Evolutionary conservation across 1,140 invertebrate genomes (phyloP).

Genomic region (Gryllus bimaculatus): DNA sequence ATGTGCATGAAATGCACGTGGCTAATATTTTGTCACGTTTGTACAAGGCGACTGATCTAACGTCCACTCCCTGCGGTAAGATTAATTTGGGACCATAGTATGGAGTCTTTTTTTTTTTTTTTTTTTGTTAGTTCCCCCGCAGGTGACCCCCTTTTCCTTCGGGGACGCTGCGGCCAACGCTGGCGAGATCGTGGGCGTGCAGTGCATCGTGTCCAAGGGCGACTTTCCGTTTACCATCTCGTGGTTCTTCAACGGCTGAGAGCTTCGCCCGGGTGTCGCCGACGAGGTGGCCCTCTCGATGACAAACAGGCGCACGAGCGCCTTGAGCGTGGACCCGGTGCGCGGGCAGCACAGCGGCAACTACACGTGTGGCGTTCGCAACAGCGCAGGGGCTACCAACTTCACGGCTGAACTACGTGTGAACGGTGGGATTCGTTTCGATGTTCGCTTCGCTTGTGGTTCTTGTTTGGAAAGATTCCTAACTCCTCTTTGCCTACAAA

Average conservation of each 20-base stretch:
- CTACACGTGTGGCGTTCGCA: constrained; percentile 32
- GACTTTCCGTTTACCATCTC: constrained; percentile 68
- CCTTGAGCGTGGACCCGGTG: constrained; percentile 33
- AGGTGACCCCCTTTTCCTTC: constrained; percentile 43
- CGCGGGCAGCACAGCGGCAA: constrained; percentile 27
- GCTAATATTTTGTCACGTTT: no score
- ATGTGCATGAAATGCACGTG: no score
- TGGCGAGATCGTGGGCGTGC: constrained; percentile 55
- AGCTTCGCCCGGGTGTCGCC: constrained; percentile 21
- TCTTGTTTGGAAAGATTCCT: no score
- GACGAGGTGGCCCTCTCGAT: constrained; percentile 27
- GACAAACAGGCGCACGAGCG: constrained; percentile 31
- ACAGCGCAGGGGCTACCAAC: constrained; percentile 60
- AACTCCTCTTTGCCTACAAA: no score
- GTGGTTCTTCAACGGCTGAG: constrained; percentile 61
- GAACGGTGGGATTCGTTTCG: constrained; percentile 46
- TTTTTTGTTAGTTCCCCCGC: constrained; percentile 44
- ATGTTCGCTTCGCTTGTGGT: no score
- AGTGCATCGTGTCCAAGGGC: constrained; percentile 73
- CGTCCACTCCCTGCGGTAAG: background rate
- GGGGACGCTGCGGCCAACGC: constrained; percentile 50
- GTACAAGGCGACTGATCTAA: no score
- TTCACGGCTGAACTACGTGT: constrained; percentile 59
- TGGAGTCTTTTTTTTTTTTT: no score
- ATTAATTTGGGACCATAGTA: no score